Conservation (phyloP, 1,140 invertebrate genomes). For the Lamellibrachia luymesi region DNA sequence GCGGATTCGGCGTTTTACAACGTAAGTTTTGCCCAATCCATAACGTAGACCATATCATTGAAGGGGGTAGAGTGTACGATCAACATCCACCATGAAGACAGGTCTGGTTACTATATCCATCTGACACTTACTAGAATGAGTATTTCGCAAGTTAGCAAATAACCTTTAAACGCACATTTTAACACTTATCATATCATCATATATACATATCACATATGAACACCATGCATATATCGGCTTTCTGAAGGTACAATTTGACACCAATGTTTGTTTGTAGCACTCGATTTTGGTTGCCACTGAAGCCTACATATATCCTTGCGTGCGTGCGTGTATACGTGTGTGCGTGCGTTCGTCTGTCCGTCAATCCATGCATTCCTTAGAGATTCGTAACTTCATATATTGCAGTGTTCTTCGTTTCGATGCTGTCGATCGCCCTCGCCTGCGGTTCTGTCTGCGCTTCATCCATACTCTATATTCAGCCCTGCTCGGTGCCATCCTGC, state of each 20-base stretch:
- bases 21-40: constrained; percentile 32
- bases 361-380: background rate
- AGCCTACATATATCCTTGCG: background rate
- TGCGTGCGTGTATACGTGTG: background rate
- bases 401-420: constrained; percentile 19
- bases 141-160: background rate
- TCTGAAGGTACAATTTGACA: too few relatives aligned
- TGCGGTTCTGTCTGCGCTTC: constrained; percentile 34
- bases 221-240: too few relatives aligned
- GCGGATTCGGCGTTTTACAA: constrained; percentile 45
- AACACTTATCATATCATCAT: too few relatives aligned
- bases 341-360: background rate
- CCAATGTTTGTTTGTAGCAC: too few relatives aligned
- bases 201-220: too few relatives aligned
- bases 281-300: too few relatives aligned
- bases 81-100: too few relatives aligned
- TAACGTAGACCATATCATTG: background rate
- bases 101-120: too few relatives aligned
- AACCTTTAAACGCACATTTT: background rate
- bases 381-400: background rate
- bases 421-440: constrained; percentile 17
- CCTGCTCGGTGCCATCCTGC: constrained; percentile 62
- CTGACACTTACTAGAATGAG: background rate
- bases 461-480: constrained; percentile 21
- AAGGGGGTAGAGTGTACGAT: background rate